Conservation (phyloP, 2,797 vertebrate genomes). For the Pangasius larnaudii region DNA sequence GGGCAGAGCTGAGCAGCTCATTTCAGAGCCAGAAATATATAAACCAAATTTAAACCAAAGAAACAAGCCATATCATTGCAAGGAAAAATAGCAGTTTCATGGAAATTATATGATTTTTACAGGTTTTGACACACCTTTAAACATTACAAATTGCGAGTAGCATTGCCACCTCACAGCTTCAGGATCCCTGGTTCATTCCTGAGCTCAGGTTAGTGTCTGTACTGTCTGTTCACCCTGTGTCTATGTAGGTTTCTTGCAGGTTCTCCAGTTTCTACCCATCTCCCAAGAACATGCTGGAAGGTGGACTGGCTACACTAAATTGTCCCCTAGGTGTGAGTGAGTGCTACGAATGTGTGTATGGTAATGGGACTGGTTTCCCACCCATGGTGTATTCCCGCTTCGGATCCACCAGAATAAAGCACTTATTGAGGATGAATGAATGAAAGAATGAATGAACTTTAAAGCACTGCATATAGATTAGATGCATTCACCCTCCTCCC, state of each 20-base stretch:
- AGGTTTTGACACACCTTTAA: neutral
- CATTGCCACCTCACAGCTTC: neutral
- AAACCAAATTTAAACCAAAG: neutral
- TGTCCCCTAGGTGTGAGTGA: neutral
- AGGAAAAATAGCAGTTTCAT: neutral
- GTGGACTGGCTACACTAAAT: neutral
- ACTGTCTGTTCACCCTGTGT: neutral
- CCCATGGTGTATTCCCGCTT: neutral
- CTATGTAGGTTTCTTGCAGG: neutral
- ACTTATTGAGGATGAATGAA: neutral
- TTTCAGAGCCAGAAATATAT: neutral
- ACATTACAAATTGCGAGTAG: neutral
- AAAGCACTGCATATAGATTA: slow-evolving; percentile 11
- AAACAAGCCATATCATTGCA: neutral
- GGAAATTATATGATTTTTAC: neutral
- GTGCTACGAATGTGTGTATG: neutral
- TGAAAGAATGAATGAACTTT: neutral
- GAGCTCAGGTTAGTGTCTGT: neutral
- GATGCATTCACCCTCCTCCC: neutral
- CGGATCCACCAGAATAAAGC: neutral
- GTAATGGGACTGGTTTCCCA: neutral
- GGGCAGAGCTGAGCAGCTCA: neutral
- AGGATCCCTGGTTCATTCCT: neutral
- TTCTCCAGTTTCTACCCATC: neutral
- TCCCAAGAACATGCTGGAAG: neutral